phyloP scores from a whole-genome alignment of 2,888 invertebrate species.

The Actias luna region DNA sequence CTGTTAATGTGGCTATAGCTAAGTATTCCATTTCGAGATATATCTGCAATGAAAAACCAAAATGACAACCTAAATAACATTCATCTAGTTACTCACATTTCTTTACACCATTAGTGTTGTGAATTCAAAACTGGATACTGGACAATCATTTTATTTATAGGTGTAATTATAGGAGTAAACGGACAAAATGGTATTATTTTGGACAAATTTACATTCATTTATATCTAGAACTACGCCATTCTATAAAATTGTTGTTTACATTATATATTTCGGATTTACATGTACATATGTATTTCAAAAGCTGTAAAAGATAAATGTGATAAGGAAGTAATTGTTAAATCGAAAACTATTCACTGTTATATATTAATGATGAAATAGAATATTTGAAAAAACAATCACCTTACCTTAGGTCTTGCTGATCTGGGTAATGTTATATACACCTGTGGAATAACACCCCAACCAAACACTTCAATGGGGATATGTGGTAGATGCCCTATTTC shows the following conservation, averaged over 20 bases:
- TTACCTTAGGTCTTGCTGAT: conserved; percentile 51
- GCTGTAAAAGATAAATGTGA: no score
- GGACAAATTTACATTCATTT: not conserved
- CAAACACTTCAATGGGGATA: conserved; percentile 76
- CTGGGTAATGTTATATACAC: conserved; percentile 76
- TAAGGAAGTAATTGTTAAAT: not conserved
- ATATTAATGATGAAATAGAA: not conserved
- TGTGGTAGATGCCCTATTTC: conserved; percentile 81
- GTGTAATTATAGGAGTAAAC: not conserved
- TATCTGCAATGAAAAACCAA: conserved; percentile 45
- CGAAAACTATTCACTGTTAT: not conserved
- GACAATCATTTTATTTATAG: not conserved
- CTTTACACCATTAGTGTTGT: no score
- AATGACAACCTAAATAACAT: not conserved
- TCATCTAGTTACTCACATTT: not conserved
- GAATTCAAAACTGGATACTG: not conserved
- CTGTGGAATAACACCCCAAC: conserved; percentile 83
- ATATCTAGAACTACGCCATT: no score
- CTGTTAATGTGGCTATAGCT: conserved; percentile 69
- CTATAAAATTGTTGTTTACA: no score
- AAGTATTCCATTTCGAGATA: conserved; percentile 64
- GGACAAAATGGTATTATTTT: not conserved
- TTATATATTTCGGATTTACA: no score
- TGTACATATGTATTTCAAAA: no score
- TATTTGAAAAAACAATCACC: conserved; percentile 20